Evolutionary conservation across 2,113 vertebrate genomes (phyloP).

Genomic region (Eubucco bourcierii): DNA sequence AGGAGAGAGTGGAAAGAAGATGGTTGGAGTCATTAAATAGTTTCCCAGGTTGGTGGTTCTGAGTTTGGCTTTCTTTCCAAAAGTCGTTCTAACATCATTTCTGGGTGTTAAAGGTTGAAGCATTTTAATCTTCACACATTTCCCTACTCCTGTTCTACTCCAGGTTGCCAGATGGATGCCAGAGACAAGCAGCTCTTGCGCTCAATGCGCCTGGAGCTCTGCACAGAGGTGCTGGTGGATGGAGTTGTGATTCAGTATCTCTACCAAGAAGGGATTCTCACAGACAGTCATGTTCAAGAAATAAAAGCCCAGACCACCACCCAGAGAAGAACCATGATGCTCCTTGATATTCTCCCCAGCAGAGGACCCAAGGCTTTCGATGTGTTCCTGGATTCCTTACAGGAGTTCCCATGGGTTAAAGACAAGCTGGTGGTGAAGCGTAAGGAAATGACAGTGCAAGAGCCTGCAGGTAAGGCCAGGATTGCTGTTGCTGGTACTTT

Average conservation of each 20-base stretch:
- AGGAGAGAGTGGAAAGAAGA: not conserved
- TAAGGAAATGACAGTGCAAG: constrained; percentile 53
- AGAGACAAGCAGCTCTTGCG: constrained; percentile 84
- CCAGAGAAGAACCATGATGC: constrained; percentile 77
- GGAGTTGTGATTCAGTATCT: constrained; percentile 87
- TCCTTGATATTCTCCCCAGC: constrained; percentile 87
- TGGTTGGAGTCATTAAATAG: not conserved
- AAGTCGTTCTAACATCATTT: not conserved
- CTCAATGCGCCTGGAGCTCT: constrained; percentile 80
- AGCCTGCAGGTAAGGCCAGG: constrained; percentile 74
- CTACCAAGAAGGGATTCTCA: constrained; percentile 89
- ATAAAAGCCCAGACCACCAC: constrained; percentile 82
- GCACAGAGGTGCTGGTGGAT: constrained; percentile 83
- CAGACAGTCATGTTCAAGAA: constrained; percentile 82
- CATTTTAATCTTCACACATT: not conserved
- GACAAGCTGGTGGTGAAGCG: constrained; percentile 77
- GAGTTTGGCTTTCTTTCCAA: not conserved
- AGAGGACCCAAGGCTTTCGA: constrained; percentile 88
- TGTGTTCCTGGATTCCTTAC: constrained; percentile 82
- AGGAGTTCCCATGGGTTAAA: constrained; percentile 89
- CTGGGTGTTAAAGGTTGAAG: not conserved
- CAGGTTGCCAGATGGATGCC: constrained; percentile 81
- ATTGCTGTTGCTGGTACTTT: not conserved
- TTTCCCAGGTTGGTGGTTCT: not conserved
- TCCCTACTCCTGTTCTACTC: not conserved